These are phyloP conservation scores for Eidolon helvum DNA, from an alignment of 2,113 vertebrate genomes.

Conservation along the genomic window DNA sequence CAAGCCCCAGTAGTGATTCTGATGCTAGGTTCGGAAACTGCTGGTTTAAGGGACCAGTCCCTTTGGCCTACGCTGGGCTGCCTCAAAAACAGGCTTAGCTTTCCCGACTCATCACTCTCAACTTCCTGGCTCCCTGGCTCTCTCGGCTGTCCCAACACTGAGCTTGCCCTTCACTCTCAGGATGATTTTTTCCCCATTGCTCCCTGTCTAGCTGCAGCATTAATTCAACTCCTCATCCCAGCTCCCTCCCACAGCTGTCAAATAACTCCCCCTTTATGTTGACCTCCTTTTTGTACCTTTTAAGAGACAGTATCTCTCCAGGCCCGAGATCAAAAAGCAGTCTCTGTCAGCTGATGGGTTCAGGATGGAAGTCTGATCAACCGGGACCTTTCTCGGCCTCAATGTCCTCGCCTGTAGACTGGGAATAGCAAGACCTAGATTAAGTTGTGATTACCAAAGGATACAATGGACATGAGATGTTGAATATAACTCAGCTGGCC, in stretches of 20 bases:
- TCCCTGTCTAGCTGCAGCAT: neutral
- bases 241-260: neutral
- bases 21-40: neutral
- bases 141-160: neutral
- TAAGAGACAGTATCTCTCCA: neutral
- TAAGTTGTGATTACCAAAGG: neutral
- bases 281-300: neutral
- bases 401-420: neutral
- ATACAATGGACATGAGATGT: neutral
- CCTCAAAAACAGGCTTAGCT: neutral
- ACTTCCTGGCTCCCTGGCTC: neutral
- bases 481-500: neutral
- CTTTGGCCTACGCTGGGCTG: neutral
- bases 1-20: neutral
- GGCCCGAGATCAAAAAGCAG: neutral
- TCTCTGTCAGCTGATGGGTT: neutral
- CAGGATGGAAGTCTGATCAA: neutral
- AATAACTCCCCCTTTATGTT: neutral
- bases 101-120: neutral
- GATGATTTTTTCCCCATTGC: too few relatives aligned
- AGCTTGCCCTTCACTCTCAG: neutral
- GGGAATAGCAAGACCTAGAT: neutral
- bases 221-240: neutral
- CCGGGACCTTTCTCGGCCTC: neutral
- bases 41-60: neutral